Evolutionary conservation across 2,113 vertebrate genomes (phyloP), one percentile per base, ranked within the genome.

Genomic region (Chaetura pelagica): DNA sequence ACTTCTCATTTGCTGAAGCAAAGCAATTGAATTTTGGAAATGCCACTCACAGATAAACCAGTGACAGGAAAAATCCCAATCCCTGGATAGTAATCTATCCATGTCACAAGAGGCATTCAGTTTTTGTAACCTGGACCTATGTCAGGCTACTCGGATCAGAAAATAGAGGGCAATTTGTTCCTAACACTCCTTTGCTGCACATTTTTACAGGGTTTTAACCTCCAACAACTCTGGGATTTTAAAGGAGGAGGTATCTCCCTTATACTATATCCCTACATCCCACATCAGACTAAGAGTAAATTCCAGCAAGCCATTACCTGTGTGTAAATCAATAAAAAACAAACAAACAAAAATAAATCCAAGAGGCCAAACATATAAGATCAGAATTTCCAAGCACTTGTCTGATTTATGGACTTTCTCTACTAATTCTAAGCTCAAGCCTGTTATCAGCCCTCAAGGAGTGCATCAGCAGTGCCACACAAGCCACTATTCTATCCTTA

Each of bases 311-410:
- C 87, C 92, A 86, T 89, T 93, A 93, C 73, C 10, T 35, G 14
- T 73, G 82, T 74, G 59, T 89, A 71, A 93, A 96, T 97, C 97
- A 93, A 87, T 95, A 94, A 81, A 80, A 85, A 51, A 8, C 74
- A 92, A 88, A 2, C 92, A 96, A 97, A 92, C 91, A 96, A 92
- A 94, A 95, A 97, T 95, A 95, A 97, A 86, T 95, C 89, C 77
- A 59, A 92, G 77, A 74, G 34, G 90, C 48, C 23, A 87, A 84
- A 68, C 58, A 20, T 42, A 16, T 22, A 82, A 91, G 94, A 96
- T 58, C 73, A 74, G 86, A 74, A 94, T 96, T 96, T 93, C 87
- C 83, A 42, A 87, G 69, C 59, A 40, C 30, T 75, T 40, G 81
- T 61, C 85, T 97, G 95, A 84, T 95, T 94, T 92, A 96, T 67